Evolutionary conservation across 2,888 invertebrate species (phyloP), one percentile per base, ranked within the genome.

Genomic region (Clusia tigrina): DNA sequence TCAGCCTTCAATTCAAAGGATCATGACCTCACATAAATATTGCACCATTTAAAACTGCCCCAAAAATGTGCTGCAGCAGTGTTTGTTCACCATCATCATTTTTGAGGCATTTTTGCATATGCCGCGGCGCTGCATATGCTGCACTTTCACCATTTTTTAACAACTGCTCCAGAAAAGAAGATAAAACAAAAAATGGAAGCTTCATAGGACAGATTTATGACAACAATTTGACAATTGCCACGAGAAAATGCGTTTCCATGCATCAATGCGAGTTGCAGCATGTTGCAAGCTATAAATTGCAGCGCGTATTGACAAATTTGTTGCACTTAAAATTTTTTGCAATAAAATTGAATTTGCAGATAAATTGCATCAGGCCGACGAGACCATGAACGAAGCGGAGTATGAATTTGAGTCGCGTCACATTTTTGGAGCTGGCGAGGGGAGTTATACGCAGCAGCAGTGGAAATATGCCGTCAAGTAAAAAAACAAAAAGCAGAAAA

Each of bases 151-250:
- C 9, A n/a, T 42, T 6, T n/a, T 32, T 6, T 12, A 32, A 42
- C 12, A 32, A 42, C n/a, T 3, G 3, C 6, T 42, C 9, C 42
- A 42, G n/a, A 42, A 42, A 42, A 42, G n/a, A 42, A 20, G 5
- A 15, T 3, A 15, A 2, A 48, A 22, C 48, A 2, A 20, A 2
- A 18, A 48, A 48, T 6, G 22, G n/a, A 20, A 18, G 48, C 48
- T 6, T 22, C 48, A 15, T 42, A 15, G 12, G 10, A n/a, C 15
- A 60, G 22, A 60, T 60, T 46, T 60, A 60, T 60, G 59, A 60
- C 54, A 51, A 22, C 54, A 51, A 56, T 55, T 60, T 61, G 55
- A 2, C 42, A 51, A 61, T 56, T 52, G 51, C 61, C 61, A 10
- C 61, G 32, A 22, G 37, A 46, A 52, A 60, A 60, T 53, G 26